These are phyloP conservation scores for Athripsodes cinereus DNA, from an alignment of 2,888 invertebrate species.

Conservation along the genomic window DNA sequence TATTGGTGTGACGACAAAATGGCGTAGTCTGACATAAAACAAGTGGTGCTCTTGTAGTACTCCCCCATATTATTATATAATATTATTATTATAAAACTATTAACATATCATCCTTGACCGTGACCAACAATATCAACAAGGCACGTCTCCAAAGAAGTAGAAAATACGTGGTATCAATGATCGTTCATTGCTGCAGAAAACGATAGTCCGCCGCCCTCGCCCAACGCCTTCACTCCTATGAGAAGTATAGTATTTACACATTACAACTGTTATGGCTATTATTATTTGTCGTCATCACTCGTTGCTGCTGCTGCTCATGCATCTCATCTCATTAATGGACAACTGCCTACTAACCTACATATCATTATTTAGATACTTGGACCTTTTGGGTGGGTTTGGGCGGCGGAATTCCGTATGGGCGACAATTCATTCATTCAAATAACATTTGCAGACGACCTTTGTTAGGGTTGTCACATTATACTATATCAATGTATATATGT, in stretches of 20 bases:
- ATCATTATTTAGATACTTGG: no score
- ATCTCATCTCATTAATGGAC: no score
- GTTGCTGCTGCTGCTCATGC: not conserved
- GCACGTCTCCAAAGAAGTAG: no score
- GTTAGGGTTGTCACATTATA: not conserved
- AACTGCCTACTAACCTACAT: no score
- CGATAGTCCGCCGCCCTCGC: not conserved
- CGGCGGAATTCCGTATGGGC: constrained; percentile 1
- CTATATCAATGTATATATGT: no score
- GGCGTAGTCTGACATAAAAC: no score
- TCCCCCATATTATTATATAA: not conserved
- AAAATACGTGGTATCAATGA: not conserved
- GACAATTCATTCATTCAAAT: not conserved
- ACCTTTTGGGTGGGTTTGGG: not conserved
- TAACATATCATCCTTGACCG: constrained; percentile 1
- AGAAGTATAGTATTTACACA: no score
- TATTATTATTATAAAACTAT: no score
- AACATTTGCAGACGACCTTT: not conserved
- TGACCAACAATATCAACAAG: not conserved
- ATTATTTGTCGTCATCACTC: not conserved
- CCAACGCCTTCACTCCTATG: not conserved
- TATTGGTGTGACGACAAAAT: no score
- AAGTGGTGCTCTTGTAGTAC: not conserved
- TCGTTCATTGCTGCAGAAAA: not conserved
- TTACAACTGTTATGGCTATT: no score